phyloP scores from a whole-genome alignment of 1,140 invertebrate genomes.

The Coboldia fuscipes region DNA sequence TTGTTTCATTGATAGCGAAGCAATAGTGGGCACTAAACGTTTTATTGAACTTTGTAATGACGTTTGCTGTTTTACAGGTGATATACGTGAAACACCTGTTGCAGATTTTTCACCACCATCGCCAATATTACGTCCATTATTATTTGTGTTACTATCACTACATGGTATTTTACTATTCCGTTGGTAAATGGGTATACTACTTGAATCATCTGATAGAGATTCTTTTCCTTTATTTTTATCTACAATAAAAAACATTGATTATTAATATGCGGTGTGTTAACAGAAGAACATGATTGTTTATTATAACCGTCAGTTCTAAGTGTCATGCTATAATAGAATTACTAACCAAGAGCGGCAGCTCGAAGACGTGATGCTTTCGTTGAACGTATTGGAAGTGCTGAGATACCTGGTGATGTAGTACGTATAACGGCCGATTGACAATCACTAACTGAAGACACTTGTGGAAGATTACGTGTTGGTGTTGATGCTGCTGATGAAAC shows the following conservation, averaged over 20 bases:
- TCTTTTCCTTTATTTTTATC: not conserved
- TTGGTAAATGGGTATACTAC: too few species aligned
- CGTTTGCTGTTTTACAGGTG: too few species aligned
- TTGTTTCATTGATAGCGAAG: conserved; percentile 14
- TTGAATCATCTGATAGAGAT: not conserved
- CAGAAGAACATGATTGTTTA: too few species aligned
- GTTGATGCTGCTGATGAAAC: not conserved
- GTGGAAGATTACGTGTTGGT: too few species aligned
- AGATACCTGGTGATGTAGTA: conserved; percentile 20
- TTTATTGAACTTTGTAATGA: too few species aligned
- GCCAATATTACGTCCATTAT: too few species aligned
- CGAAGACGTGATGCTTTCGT: conserved; percentile 46
- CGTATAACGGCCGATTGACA: conserved; percentile 11
- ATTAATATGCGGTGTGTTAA: not conserved
- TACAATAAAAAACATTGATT: not conserved
- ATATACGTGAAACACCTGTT: too few species aligned
- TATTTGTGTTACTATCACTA: too few species aligned
- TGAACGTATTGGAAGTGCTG: conserved; percentile 30
- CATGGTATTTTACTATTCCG: too few species aligned
- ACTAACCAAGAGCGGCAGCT: conserved; percentile 28
- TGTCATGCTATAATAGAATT: not conserved
- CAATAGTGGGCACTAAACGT: conserved; percentile 9
- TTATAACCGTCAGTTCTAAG: too few species aligned
- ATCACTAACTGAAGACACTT: too few species aligned
- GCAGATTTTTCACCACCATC: too few species aligned